Percentiles rank a stretch among this genome's conserved stretches.
Evolutionary conservation across 2,888 invertebrate genomes (phyloP).

Genomic region (Drosophila cognata): DNA sequence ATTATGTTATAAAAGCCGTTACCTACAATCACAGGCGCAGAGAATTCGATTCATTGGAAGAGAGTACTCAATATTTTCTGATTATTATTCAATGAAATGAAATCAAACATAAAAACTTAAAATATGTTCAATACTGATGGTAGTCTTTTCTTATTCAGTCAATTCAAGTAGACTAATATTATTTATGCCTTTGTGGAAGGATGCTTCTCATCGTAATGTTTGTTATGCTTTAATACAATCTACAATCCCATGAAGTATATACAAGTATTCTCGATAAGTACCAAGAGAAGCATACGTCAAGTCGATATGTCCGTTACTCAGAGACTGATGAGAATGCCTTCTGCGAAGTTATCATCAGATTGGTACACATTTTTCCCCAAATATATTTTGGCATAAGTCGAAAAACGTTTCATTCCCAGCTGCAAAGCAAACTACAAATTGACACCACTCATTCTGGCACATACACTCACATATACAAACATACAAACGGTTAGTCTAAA

Average conservation of each 20-base stretch:
- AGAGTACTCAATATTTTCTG: background rate
- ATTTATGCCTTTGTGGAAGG: background rate
- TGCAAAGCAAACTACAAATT: constrained; percentile 18
- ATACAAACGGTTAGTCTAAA: constrained; percentile 22
- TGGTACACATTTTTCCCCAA: background rate
- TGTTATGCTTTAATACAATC: background rate
- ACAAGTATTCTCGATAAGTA: background rate
- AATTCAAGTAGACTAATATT: background rate
- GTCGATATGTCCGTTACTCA: background rate
- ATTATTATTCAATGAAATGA: background rate
- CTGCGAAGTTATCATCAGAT: background rate
- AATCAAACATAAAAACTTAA: background rate
- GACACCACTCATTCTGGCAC: constrained; percentile 14
- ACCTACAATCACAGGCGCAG: background rate
- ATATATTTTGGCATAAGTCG: background rate
- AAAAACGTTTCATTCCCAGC: constrained; percentile 33
- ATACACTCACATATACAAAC: constrained; percentile 20
- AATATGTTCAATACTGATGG: background rate
- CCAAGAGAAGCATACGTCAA: background rate
- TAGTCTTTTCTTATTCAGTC: background rate
- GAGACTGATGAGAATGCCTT: background rate
- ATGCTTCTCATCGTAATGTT: background rate
- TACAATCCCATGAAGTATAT: background rate
- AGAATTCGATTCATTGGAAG: background rate
- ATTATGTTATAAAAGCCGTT: background rate